These are phyloP conservation scores for Scaptomyza montana DNA, from an alignment of 1,140 invertebrate genomes.

Conservation along the genomic window DNA sequence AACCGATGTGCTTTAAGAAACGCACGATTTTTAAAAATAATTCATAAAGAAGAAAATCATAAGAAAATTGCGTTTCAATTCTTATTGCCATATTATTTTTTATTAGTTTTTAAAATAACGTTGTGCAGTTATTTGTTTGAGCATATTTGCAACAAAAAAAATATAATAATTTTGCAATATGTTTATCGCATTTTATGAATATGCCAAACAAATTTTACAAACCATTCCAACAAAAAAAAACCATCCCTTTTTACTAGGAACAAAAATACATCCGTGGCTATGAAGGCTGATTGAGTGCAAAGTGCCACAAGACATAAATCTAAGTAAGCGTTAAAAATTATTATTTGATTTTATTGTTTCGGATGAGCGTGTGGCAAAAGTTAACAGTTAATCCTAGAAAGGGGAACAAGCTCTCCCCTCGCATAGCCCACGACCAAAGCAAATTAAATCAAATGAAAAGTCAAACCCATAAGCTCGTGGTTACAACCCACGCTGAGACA, in stretches of 20 bases:
- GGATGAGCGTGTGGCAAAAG: slow-evolving; percentile 75
- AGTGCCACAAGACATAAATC: slow-evolving; percentile 56
- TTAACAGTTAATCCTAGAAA: slow-evolving; percentile 65
- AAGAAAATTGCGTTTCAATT: too few relatives aligned
- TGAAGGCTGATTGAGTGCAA: slow-evolving; percentile 22
- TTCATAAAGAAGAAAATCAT: too few relatives aligned
- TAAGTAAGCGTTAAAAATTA: slow-evolving; percentile 73
- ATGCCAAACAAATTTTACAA: neutral
- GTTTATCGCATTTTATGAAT: neutral
- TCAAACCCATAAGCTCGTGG: slow-evolving; percentile 78
- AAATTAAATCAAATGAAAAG: slow-evolving; percentile 82
- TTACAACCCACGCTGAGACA: slow-evolving; percentile 36
- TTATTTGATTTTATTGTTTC: slow-evolving; percentile 81
- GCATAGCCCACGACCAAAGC: slow-evolving; percentile 29
- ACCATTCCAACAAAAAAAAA: neutral
- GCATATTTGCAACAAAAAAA: too few relatives aligned
- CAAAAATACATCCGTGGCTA: too few relatives aligned
- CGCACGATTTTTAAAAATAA: too few relatives aligned
- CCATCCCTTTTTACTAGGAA: slow-evolving; percentile 1
- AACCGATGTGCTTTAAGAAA: too few relatives aligned
- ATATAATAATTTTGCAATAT: neutral
- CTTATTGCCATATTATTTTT: too few relatives aligned
- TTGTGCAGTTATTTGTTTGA: too few relatives aligned
- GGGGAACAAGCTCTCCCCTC: slow-evolving; percentile 32
- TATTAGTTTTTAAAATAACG: too few relatives aligned